Percentiles rank a stretch among this genome's conserved stretches.
phyloP scores from a whole-genome alignment of 2,888 invertebrate species.

The Drosophila sordidula region DNA sequence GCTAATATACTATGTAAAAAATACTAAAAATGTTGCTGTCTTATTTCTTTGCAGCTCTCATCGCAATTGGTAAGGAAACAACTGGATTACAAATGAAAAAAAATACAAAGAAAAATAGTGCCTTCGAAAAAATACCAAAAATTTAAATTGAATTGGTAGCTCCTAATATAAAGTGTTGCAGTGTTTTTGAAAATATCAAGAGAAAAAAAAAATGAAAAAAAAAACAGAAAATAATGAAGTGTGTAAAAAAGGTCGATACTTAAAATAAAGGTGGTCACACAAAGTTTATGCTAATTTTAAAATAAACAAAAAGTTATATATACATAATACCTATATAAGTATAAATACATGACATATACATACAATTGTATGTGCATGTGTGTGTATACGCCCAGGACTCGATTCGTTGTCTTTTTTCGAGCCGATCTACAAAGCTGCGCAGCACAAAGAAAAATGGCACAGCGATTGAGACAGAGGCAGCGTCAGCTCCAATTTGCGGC shows the following conservation, averaged over 20 bases:
- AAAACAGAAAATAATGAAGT: conserved; percentile 6
- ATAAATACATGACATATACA: background rate
- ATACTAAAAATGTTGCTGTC: background rate
- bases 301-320: conserved; percentile 10
- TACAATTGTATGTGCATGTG: conserved; percentile 17
- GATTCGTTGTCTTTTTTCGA: conserved; percentile 45
- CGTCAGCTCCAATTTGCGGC: conserved; percentile 28
- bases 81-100: conserved; percentile 35
- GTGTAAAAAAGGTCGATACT: conserved; percentile 1
- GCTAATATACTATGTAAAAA: background rate
- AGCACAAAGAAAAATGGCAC: conserved; percentile 78
- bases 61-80: conserved; percentile 69
- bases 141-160: conserved; percentile 21
- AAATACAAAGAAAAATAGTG: conserved; percentile 25
- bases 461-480: conserved; percentile 57
- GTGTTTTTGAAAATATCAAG: conserved; percentile 1
- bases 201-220: conserved; percentile 9
- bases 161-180: conserved; percentile 35
- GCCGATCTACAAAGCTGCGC: conserved; percentile 70
- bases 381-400: conserved; percentile 52
- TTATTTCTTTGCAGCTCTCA: conserved; percentile 48
- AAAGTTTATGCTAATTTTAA: conserved; percentile 43
- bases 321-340: conserved; percentile 10
- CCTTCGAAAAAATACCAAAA: conserved; percentile 8
- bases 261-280: conserved; percentile 16